phyloP scores from a whole-genome alignment of 35 echinoderm and acorn worm species.

The Heliocidaris tuberculata region DNA sequence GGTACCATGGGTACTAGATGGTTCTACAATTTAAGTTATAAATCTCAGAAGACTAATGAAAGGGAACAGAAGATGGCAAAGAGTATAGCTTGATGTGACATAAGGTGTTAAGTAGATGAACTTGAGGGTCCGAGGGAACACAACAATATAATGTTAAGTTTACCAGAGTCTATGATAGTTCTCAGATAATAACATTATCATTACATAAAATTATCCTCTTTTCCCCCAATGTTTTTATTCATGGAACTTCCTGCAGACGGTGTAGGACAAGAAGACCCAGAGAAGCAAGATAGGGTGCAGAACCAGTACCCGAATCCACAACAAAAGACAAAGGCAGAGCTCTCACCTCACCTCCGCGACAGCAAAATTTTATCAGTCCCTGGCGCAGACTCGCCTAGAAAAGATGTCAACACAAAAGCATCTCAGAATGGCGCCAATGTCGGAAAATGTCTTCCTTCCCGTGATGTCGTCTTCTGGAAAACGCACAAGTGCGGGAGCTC shows the following conservation, averaged over 20 bases:
- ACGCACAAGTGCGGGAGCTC: slow-evolving; percentile 60
- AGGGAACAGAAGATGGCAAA: background rate
- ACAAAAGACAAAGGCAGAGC: background rate
- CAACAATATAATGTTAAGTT: no score
- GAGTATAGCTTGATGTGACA: no score
- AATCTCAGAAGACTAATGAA: no score
- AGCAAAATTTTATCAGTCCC: no score
- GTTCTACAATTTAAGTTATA: no score
- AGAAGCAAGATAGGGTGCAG: background rate
- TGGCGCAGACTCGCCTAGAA: background rate
- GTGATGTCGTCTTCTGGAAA: slow-evolving; percentile 56
- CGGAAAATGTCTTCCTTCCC: slow-evolving; percentile 35
- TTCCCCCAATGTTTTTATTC: background rate
- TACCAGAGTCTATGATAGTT: no score
- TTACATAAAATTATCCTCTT: no score
- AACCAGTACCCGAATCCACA: background rate
- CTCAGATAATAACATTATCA: background rate
- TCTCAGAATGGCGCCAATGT: background rate
- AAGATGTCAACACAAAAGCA: background rate
- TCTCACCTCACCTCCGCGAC: background rate
- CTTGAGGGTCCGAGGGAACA: background rate
- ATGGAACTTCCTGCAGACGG: background rate
- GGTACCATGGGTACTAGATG: no score
- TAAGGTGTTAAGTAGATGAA: background rate
- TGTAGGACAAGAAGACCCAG: background rate